Base-by-base conservation (phyloP, 2,113 vertebrate species). In the Oreochromis aureus region DNA sequence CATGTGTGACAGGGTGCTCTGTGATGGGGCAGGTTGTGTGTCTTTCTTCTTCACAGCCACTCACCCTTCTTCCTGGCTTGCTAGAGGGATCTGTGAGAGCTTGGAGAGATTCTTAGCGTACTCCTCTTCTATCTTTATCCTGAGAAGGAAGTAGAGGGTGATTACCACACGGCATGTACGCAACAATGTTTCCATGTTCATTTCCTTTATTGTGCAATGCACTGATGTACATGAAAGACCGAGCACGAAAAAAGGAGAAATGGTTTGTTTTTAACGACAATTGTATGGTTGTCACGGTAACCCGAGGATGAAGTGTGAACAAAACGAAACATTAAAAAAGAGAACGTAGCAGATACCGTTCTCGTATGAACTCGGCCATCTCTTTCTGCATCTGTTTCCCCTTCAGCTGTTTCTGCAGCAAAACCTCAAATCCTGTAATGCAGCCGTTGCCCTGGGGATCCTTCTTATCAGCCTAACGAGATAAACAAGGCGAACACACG, bases 371-470 rank as follows among this genome's bases (percentile, higher is more conserved):
- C 89, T 99, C 98, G 1, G 98, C 98, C 98, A 99, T 99, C 93
- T 99, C 99, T 89, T 99, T 99, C 95, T 99, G 98, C 98, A 99
- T 99, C 93, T 99, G 98, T 86, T 99, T 99, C 86, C 98, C 98
- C 95, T 99, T 99, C 86, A 99, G 96, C 87, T 99, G 99, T 87
- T 99, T 99, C 82, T 99, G 98, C 27, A 99, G 97, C 89, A 99
- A 94, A 36, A 99, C 97, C 93, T 99, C 99, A 85, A 99, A 99
- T 16, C 99, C 99, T 0, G 98, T 97, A 89, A 99, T 94, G 1
- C 94, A 96, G 69, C 96, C 96, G 18, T 98, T 98, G 66, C 98
- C 97, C 93, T 99, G 99, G 0, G 97, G 94, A 87, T 99, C 99
- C 96, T 97, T 99, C 93, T 96, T 99, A 93, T 99, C 99, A 11